phyloP scores from a whole-genome alignment of 2,113 vertebrate genomes.

The Acrocephalus arundinaceus region DNA sequence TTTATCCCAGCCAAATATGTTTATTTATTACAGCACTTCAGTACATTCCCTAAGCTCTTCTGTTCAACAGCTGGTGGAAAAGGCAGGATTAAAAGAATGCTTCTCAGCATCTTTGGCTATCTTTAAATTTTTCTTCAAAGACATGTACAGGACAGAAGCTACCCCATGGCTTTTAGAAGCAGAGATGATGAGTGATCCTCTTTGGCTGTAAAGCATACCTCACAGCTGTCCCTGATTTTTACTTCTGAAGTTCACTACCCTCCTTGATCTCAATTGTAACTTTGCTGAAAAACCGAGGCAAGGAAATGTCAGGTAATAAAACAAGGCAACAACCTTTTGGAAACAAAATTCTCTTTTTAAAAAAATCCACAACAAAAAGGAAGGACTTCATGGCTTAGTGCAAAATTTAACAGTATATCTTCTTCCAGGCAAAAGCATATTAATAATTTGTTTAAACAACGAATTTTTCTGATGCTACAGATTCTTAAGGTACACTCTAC shows the following conservation, averaged over 20 bases:
- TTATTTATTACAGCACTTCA: slow-evolving; percentile 31
- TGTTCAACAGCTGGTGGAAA: neutral
- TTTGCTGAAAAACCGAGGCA: neutral
- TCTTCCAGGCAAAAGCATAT: neutral
- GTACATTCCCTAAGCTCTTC: neutral
- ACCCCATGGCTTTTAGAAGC: neutral
- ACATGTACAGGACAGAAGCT: neutral
- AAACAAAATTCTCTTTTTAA: neutral
- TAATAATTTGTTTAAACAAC: neutral
- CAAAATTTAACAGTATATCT: neutral
- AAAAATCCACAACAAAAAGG: neutral
- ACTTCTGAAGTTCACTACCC: neutral
- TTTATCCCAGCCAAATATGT: slow-evolving; percentile 13
- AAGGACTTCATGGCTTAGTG: neutral
- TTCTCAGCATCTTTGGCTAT: neutral
- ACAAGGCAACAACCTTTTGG: neutral
- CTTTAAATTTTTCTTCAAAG: slow-evolving; percentile 17
- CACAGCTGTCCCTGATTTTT: slow-evolving; percentile 10
- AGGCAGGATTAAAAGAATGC: slow-evolving; percentile 19
- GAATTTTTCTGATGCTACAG: neutral
- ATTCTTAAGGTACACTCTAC: neutral
- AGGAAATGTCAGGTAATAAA: neutral
- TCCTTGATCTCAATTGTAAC: neutral
- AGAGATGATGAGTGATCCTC: neutral
- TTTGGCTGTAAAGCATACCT: neutral